Conservation (phyloP, 2,888 invertebrate species). For the Acleris sparsana region DNA sequence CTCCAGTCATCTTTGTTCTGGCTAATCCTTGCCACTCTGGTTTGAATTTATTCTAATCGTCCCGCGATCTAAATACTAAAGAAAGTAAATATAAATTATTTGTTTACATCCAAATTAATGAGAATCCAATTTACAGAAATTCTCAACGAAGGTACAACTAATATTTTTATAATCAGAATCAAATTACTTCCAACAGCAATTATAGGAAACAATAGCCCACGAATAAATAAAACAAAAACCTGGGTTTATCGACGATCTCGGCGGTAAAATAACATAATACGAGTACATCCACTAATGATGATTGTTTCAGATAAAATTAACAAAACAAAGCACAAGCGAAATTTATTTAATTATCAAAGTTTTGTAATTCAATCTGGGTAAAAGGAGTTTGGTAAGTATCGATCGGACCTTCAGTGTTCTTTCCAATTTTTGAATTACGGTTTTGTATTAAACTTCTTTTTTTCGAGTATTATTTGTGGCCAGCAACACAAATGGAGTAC, state of each 20-base stretch:
- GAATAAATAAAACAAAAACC: not conserved
- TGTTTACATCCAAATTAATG: too few species aligned
- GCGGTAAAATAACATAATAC: slow-evolving; percentile 15
- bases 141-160: too few species aligned
- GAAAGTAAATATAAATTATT: too few species aligned
- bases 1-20: too few species aligned
- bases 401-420: slow-evolving; percentile 7
- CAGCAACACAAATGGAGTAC: not conserved
- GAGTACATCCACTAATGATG: slow-evolving; percentile 15
- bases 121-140: too few species aligned
- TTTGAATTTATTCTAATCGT: too few species aligned
- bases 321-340: slow-evolving; percentile 20
- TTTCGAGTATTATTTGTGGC: slow-evolving; percentile 13
- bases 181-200: not conserved
- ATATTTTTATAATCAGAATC: not conserved
- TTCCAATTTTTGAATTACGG: slow-evolving; percentile 13
- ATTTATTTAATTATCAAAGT: slow-evolving; percentile 29
- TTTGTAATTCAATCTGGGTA: slow-evolving; percentile 13
- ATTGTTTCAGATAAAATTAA: slow-evolving; percentile 29
- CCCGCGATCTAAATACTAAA: too few species aligned
- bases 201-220: not conserved
- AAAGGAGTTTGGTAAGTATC: not conserved
- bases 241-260: not conserved
- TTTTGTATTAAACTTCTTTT: too few species aligned
- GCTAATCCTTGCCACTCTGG: too few species aligned